Evolutionary conservation across 2,888 invertebrate genomes (phyloP).

Genomic region (Mellilla xanthometata): DNA sequence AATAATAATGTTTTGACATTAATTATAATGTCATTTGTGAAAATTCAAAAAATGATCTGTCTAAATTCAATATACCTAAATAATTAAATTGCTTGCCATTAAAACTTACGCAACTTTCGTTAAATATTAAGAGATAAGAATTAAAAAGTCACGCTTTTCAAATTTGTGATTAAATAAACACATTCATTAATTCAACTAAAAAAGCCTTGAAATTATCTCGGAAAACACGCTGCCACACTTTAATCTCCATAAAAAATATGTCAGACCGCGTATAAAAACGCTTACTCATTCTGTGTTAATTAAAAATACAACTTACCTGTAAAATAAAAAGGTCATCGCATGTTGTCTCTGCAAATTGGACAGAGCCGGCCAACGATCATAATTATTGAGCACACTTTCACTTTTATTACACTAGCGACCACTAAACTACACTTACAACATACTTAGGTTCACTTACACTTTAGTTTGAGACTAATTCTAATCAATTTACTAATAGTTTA

Average conservation of each 20-base stretch:
- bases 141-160: no score
- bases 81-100: no score
- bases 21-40: no score
- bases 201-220: background rate
- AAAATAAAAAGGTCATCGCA: conserved; percentile 68
- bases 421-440: conserved; percentile 41
- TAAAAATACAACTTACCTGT: conserved; percentile 75
- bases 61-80: no score
- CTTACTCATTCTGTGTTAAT: conserved; percentile 51
- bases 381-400: conserved; percentile 48
- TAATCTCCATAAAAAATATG: conserved; percentile 30
- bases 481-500: conserved; percentile 13
- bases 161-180: no score
- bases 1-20: no score
- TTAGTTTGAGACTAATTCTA: conserved; percentile 15
- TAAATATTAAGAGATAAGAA: no score
- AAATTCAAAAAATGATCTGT: no score
- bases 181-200: background rate
- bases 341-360: conserved; percentile 60
- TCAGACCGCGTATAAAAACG: conserved; percentile 23
- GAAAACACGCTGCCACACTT: conserved; percentile 1
- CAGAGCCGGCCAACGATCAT: conserved; percentile 47
- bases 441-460: conserved; percentile 38
- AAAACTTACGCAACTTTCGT: no score
- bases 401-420: conserved; percentile 43